Percentiles rank a stretch among this genome's conserved stretches.
phyloP scores from a whole-genome alignment of 2,797 vertebrate species.

The Spinus pinus region DNA sequence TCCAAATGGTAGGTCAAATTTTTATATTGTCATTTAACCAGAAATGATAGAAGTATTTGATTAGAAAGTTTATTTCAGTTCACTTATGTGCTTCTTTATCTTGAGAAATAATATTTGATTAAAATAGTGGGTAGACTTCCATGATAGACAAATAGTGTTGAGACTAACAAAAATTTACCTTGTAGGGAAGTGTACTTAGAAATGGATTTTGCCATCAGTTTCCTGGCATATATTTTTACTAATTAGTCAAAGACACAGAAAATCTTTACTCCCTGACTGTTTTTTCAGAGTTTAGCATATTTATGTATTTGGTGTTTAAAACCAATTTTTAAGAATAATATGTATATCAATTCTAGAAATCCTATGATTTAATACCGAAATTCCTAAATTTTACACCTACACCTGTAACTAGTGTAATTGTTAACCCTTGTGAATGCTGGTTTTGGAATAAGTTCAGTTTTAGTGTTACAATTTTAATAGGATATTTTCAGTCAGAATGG shows the following conservation, averaged over 20 bases:
- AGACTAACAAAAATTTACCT: background rate
- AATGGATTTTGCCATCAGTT: background rate
- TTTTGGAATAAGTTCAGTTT: background rate
- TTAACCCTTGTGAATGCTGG: background rate
- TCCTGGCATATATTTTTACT: background rate
- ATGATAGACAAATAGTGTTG: background rate
- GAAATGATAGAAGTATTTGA: background rate
- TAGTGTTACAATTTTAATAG: background rate
- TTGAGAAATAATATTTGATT: background rate
- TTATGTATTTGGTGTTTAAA: background rate
- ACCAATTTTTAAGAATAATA: background rate
- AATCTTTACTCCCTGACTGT: background rate
- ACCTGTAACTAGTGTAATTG: background rate
- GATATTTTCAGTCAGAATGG: background rate
- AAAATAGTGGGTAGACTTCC: background rate
- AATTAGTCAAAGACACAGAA: background rate
- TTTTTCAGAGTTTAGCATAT: background rate
- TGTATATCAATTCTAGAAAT: background rate
- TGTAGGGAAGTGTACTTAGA: background rate
- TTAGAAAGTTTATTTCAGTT: background rate
- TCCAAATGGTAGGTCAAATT: constrained; percentile 20
- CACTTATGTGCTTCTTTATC: background rate
- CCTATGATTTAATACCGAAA: background rate
- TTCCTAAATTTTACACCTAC: background rate
- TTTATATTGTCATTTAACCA: background rate